A percentile compares a stretch with the other conserved stretches of the same genome.
These are phyloP conservation scores for Anoplolepis gracilipes DNA, from an alignment of 1,140 invertebrate genomes.

Conservation along the genomic window DNA sequence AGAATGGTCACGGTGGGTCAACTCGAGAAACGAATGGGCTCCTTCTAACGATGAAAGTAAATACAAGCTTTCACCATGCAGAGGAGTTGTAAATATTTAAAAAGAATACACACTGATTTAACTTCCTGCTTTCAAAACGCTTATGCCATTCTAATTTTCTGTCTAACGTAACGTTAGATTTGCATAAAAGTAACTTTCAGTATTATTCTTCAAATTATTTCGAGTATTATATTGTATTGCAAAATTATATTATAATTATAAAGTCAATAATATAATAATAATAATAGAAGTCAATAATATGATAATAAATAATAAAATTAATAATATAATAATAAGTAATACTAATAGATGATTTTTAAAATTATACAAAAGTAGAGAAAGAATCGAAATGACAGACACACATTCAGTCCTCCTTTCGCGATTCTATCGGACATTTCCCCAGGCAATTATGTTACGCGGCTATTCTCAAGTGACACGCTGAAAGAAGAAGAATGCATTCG, in stretches of 20 bases:
- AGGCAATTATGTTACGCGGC: constrained; percentile 33
- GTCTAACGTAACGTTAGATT: constrained; percentile 16
- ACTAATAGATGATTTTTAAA: background rate
- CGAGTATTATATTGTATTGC: background rate
- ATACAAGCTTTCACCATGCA: constrained; percentile 45
- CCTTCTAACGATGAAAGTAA: constrained; percentile 51
- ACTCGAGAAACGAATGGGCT: constrained; percentile 65
- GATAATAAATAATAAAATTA: background rate
- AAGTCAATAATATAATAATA: background rate
- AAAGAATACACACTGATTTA: constrained; percentile 48
- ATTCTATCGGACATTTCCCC: constrained; percentile 18
- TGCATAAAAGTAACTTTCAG: constrained; percentile 25
- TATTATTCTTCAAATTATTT: background rate
- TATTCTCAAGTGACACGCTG: background rate
- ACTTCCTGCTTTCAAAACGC: constrained; percentile 38
- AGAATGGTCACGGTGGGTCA: constrained; percentile 62
- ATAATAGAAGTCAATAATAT: background rate
- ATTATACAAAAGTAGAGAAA: background rate
- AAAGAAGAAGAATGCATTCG: constrained; percentile 1
- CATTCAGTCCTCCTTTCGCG: background rate
- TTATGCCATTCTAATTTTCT: constrained; percentile 13
- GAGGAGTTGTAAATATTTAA: constrained; percentile 51
- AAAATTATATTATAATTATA: background rate
- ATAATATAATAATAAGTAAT: background rate
- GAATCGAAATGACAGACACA: background rate